Evolutionary conservation across 2,797 vertebrate genomes (phyloP), one percentile per base, ranked within the genome.

Genomic region (Lophius americanus): DNA sequence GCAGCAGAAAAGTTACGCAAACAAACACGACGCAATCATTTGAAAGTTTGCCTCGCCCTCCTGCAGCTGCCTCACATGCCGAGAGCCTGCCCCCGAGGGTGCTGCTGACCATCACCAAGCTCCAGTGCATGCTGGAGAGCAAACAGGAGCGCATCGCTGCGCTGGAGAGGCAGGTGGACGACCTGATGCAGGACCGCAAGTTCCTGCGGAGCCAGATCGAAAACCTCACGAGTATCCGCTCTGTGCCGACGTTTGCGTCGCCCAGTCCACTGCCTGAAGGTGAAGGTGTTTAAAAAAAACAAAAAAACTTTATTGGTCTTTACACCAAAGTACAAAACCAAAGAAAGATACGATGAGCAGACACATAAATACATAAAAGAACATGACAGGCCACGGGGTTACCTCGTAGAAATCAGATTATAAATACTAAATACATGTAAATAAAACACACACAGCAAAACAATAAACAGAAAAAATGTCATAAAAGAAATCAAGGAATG

Each of bases 181-280:
- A 90, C 76, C 84, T 91, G 64, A 91, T 92, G 87, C 92, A 94
- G 79, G 93, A 93, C 83, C 91, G 92, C 77, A 91, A 86, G 81
- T 93, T 94, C 81, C 91, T 94, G 35, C 83, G 92, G 64, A 88
- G 83, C 67, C 93, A 94, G 75, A 91, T 94, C 0, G 91, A 94
- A 75, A 93, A 93, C 75, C 91, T 94, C 50, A 94, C 92, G 3
- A 90, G 84, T 35, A 85, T 49, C 10, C 91, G 91, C 49, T 68
- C 83, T 11, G 4, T 86, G 64, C 51, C 73, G 0, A 49, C 84
- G 0, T 92, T 88, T 44, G 76, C 81, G 1, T 62, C 84, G 0
- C 87, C 85, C 1, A 69, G 51, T 51, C 61, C 79, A 0, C 38
- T 78, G 5, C 1, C 55, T 3, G 91, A 92, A 81, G 89, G 91